Percentiles rank a stretch among this genome's conserved stretches.
These are phyloP conservation scores for Cephus sareptanus DNA, from an alignment of 2,888 invertebrate species.

Conservation along the genomic window DNA sequence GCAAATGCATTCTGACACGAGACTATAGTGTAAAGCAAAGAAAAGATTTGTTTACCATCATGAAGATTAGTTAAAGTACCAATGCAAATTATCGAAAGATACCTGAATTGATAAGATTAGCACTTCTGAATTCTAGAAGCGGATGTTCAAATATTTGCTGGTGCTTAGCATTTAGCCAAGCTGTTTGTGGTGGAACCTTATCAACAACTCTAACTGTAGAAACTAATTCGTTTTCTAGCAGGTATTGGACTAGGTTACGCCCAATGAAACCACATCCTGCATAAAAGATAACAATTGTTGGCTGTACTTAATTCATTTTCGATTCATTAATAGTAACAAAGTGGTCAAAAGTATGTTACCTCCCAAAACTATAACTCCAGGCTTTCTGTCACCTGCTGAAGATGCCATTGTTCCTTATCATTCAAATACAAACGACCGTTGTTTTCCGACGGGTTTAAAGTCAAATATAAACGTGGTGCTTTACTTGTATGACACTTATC, in stretches of 20 bases:
- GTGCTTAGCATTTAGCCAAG: constrained; percentile 85
- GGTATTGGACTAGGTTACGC: constrained; percentile 84
- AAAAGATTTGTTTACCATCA: neutral
- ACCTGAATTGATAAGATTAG: constrained; percentile 91
- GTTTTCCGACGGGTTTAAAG: neutral
- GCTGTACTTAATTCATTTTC: constrained; percentile 31
- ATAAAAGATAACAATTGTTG: constrained; percentile 40
- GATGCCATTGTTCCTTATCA: constrained; percentile 54
- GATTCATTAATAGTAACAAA: constrained; percentile 3
- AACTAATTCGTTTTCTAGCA: constrained; percentile 81
- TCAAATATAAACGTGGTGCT: neutral
- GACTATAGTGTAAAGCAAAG: constrained; percentile 67
- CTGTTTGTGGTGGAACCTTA: constrained; percentile 93
- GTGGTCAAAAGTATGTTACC: constrained; percentile 39
- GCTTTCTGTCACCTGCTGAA: constrained; percentile 50
- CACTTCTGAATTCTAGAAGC: constrained; percentile 88
- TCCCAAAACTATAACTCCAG: constrained; percentile 58
- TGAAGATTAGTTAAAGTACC: neutral
- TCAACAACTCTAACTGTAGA: constrained; percentile 85
- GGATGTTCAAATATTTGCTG: constrained; percentile 78
- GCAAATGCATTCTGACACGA: constrained; percentile 84
- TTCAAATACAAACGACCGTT: constrained; percentile 30
- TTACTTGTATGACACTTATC: neutral
- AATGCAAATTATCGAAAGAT: constrained; percentile 30
- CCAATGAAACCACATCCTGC: constrained; percentile 95